A percentile compares a stretch with the other conserved stretches of the same genome.
These are phyloP conservation scores for Elephas maximus DNA, from an alignment of 2,113 vertebrate genomes.

Conservation along the genomic window DNA sequence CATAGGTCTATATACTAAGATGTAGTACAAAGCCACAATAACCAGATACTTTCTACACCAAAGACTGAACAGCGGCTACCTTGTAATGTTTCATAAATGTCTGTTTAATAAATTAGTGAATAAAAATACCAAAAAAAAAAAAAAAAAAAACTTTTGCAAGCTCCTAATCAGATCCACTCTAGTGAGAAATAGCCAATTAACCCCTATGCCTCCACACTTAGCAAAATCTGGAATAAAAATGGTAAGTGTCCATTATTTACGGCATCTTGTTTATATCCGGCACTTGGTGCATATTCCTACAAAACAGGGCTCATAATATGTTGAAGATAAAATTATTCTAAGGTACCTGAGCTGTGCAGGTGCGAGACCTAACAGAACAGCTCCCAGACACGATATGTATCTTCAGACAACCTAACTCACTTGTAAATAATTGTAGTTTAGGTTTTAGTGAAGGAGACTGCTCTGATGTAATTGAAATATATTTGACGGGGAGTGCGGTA, in stretches of 20 bases:
- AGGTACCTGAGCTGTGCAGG: not conserved
- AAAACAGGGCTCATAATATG: not conserved
- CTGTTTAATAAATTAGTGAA: not conserved
- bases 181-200: not conserved
- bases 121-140: not conserved
- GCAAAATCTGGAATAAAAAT: not conserved
- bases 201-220: not conserved
- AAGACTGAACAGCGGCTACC: not conserved
- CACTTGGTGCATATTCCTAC: not conserved
- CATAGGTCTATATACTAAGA: not conserved
- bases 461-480: not conserved
- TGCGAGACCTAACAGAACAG: not conserved
- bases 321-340: not conserved
- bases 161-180: not conserved
- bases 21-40: not conserved
- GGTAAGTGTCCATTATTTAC: not conserved
- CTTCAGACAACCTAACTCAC: slow-evolving; percentile 22
- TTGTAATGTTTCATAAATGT: not conserved
- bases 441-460: not conserved
- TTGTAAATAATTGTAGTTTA: slow-evolving; percentile 13
- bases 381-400: not conserved
- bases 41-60: not conserved
- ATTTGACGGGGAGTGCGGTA: not conserved
- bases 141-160: not conserved
- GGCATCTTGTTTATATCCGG: not conserved